phyloP scores from a whole-genome alignment of 1,140 invertebrate species.

The Acyrthosiphon pisum region DNA sequence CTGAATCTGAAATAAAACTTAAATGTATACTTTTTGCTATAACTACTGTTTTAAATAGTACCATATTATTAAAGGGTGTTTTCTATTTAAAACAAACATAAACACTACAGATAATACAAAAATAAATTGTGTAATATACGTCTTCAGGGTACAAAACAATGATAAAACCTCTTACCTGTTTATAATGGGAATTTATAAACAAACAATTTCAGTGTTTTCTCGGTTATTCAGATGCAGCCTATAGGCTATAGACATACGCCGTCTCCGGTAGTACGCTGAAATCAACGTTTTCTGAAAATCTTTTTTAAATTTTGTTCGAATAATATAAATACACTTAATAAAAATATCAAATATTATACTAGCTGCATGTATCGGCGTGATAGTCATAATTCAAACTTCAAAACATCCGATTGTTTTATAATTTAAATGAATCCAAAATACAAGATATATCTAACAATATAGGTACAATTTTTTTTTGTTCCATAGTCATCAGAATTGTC shows the following conservation, averaged over 20 bases:
- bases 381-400: background rate
- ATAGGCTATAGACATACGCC: no score
- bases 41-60: background rate
- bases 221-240: background rate
- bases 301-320: background rate
- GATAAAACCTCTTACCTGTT: background rate
- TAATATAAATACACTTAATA: background rate
- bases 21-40: background rate
- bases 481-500: background rate
- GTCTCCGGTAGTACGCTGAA: background rate
- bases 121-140: background rate
- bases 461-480: background rate
- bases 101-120: background rate
- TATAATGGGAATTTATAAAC: constrained; percentile 3
- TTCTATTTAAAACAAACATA: background rate
- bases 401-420: background rate
- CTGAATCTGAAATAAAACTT: background rate
- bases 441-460: background rate
- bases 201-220: background rate
- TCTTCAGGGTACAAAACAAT: background rate
- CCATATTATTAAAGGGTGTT: background rate
- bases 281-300: background rate
- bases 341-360: background rate
- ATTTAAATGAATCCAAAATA: background rate
- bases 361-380: background rate